phyloP scores from a whole-genome alignment of 2,888 invertebrate genomes.

The Agrilus mali region DNA sequence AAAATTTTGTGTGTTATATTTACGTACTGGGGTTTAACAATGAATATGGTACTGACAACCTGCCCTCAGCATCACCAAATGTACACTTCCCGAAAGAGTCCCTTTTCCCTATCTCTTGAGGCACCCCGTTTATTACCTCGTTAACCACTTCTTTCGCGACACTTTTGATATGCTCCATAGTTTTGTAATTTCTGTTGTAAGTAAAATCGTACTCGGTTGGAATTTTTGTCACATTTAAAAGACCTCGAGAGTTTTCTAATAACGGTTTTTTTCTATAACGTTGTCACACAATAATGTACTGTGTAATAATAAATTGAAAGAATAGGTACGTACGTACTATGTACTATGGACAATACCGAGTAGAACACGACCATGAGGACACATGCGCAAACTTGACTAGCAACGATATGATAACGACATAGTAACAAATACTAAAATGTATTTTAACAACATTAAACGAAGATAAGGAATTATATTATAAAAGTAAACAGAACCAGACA shows the following conservation, averaged over 20 bases:
- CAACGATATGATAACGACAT: too few relatives aligned
- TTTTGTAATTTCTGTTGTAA: slow-evolving; percentile 4
- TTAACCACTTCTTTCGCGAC: slow-evolving; percentile 28
- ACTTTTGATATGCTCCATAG: slow-evolving; percentile 19
- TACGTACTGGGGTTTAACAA: slow-evolving; percentile 40
- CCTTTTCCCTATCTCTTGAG: slow-evolving; percentile 13
- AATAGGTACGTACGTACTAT: slow-evolving; percentile 6
- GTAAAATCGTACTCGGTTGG: slow-evolving; percentile 5
- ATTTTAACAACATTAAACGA: too few relatives aligned
- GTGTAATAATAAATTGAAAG: too few relatives aligned
- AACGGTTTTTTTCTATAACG: too few relatives aligned
- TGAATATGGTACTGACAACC: slow-evolving; percentile 35
- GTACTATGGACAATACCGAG: slow-evolving; percentile 2
- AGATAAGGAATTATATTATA: too few relatives aligned
- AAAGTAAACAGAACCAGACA: too few relatives aligned
- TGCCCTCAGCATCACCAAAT: slow-evolving; percentile 6
- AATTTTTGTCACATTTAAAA: slow-evolving; percentile 6
- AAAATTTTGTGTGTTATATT: slow-evolving; percentile 5
- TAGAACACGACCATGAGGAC: too few relatives aligned
- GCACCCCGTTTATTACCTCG: slow-evolving; percentile 28
- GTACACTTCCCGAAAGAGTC: not conserved
- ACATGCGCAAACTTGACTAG: too few relatives aligned
- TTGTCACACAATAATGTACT: too few relatives aligned
- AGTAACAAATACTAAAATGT: too few relatives aligned
- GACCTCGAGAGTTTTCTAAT: not conserved